Percentiles rank a stretch among this genome's conserved stretches.
Conservation (phyloP, 2,888 invertebrate species). For the Apamea sordens region DNA sequence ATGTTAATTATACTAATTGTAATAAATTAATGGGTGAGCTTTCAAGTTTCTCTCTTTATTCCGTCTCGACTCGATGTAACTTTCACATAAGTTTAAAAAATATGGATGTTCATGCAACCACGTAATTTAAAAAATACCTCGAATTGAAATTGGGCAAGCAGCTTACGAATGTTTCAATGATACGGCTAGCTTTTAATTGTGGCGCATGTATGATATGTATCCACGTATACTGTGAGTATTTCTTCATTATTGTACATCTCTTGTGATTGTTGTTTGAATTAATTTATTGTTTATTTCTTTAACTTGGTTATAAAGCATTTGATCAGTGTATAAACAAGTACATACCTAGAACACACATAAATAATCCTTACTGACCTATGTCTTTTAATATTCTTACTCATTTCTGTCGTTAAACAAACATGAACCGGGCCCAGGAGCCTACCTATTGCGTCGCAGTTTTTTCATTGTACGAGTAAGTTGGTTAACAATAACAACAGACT, state of each 20-base stretch:
- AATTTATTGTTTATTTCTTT: constrained; percentile 53
- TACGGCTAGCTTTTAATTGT: constrained; percentile 37
- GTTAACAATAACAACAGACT: constrained; percentile 8
- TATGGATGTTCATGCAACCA: constrained; percentile 65
- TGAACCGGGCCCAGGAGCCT: neutral
- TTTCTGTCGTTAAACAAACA: neutral
- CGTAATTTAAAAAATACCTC: constrained; percentile 60
- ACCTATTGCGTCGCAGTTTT: neutral
- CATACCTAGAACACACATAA: constrained; percentile 35
- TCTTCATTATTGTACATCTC: constrained; percentile 27
- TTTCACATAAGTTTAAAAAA: constrained; percentile 71
- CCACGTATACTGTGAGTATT: constrained; percentile 39
- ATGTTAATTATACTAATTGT: constrained; percentile 86
- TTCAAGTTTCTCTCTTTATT: constrained; percentile 75
- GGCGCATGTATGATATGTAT: constrained; percentile 21
- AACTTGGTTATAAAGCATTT: constrained; percentile 51
- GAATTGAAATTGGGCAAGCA: constrained; percentile 59
- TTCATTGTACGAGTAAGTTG: constrained; percentile 14
- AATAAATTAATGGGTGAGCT: constrained; percentile 80
- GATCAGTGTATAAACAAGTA: constrained; percentile 40
- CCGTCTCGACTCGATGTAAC: constrained; percentile 66
- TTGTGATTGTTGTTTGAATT: constrained; percentile 55
- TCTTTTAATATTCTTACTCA: neutral
- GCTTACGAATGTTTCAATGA: constrained; percentile 45
- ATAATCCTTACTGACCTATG: neutral